A percentile compares a stretch with the other conserved stretches of the same genome.
These are phyloP conservation scores for Orchestia grillus DNA, from an alignment of 1,140 invertebrate genomes.

Conservation along the genomic window DNA sequence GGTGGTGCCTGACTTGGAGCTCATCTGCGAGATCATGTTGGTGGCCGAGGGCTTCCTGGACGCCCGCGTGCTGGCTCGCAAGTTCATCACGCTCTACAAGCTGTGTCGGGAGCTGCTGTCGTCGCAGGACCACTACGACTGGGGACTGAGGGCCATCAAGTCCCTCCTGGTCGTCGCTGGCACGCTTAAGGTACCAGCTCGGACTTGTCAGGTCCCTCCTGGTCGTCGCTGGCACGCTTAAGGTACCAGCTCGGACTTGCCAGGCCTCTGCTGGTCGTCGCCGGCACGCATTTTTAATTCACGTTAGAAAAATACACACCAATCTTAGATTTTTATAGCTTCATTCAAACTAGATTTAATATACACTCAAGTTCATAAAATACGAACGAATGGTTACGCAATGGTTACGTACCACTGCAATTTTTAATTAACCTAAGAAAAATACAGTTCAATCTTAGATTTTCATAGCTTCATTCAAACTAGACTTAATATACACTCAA, in stretches of 20 bases:
- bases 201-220: neutral
- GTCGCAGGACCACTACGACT: slow-evolving; percentile 98
- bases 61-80: slow-evolving; percentile 89
- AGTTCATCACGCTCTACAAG: slow-evolving; percentile 96
- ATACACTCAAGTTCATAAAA: too few relatives aligned
- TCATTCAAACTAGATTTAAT: slow-evolving; percentile 57
- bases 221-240: slow-evolving; percentile 75
- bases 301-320: too few relatives aligned
- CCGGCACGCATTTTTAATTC: slow-evolving; percentile 72
- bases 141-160: slow-evolving; percentile 95
- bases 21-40: slow-evolving; percentile 98
- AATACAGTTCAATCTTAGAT: too few relatives aligned
- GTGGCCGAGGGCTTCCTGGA: slow-evolving; percentile 98
- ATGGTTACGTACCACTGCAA: too few relatives aligned
- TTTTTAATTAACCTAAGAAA: too few relatives aligned
- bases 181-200: slow-evolving; percentile 81
- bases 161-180: slow-evolving; percentile 96
- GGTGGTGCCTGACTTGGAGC: slow-evolving; percentile 97
- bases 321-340: too few relatives aligned
- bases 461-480: too few relatives aligned
- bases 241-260: slow-evolving; percentile 73
- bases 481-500: too few relatives aligned
- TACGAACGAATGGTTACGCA: too few relatives aligned
- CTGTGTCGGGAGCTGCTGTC: slow-evolving; percentile 94
- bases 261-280: neutral